Percentiles rank a stretch among this genome's conserved stretches.
These are phyloP conservation scores for Centropus bengalensis DNA, from an alignment of 2,113 vertebrate genomes.

Conservation along the genomic window DNA sequence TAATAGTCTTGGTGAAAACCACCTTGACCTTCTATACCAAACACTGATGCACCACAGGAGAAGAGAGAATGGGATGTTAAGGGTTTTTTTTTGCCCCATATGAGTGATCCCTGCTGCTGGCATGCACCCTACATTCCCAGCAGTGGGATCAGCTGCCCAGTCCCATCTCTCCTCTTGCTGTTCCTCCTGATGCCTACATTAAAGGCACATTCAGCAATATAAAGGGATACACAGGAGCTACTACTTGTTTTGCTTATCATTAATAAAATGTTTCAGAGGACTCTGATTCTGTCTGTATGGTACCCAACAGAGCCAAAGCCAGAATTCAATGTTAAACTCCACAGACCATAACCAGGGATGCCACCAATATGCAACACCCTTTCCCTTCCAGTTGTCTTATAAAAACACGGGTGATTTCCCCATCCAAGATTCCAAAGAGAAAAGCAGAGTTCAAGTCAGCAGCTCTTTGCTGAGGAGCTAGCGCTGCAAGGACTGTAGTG, in stretches of 20 bases:
- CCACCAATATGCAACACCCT: background rate
- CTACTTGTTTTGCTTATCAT: background rate
- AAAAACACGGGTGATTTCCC: background rate
- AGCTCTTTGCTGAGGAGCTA: background rate
- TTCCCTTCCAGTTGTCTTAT: background rate
- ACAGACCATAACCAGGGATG: background rate
- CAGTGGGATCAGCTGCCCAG: background rate
- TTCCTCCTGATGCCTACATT: background rate
- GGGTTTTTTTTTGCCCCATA: background rate
- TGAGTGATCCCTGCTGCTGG: background rate
- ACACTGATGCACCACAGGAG: background rate
- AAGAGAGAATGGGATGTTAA: background rate
- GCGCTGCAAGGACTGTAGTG: background rate
- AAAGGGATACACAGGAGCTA: background rate
- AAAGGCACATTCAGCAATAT: background rate
- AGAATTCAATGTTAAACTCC: background rate
- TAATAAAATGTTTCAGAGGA: background rate
- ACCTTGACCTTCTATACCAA: background rate
- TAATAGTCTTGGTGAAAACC: background rate
- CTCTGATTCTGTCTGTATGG: background rate
- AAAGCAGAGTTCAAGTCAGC: background rate
- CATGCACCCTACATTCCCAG: fast-evolving
- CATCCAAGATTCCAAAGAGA: background rate
- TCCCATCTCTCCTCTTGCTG: background rate
- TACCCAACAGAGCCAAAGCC: background rate